Percentiles rank a stretch among this genome's conserved stretches.
Conservation (phyloP, 2,113 vertebrate genomes). For the Glaucomys volans region DNA sequence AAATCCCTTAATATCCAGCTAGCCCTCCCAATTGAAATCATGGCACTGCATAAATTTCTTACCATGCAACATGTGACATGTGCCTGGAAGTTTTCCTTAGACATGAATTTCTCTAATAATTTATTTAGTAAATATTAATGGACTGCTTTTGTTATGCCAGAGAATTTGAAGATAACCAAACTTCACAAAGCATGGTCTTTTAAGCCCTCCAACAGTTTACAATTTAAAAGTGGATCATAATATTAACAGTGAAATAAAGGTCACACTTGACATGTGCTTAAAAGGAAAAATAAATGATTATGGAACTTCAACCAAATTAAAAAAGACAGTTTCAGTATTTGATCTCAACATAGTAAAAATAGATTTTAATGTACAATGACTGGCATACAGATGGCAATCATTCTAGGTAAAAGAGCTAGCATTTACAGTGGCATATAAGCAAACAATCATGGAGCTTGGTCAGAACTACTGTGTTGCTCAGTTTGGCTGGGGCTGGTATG, state of each 20-base stretch:
- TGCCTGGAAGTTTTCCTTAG: not conserved
- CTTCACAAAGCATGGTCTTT: not conserved
- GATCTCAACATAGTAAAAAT: not conserved
- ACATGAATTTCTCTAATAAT: not conserved
- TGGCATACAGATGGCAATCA: not conserved
- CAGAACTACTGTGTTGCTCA: not conserved
- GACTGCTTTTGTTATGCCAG: not conserved
- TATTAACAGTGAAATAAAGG: not conserved
- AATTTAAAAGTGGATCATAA: not conserved
- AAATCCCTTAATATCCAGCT: not conserved
- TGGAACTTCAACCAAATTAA: slow-evolving; percentile 7
- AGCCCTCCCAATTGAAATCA: not conserved
- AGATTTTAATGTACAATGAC: not conserved
- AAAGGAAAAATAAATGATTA: not conserved
- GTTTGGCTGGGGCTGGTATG: not conserved
- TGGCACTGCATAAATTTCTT: not conserved
- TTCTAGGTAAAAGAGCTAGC: not conserved
- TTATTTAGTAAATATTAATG: not conserved
- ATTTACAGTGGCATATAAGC: not conserved
- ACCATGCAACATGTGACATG: not conserved
- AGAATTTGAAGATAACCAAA: not conserved
- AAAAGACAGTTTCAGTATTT: not conserved
- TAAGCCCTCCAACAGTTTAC: not conserved
- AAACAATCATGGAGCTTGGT: not conserved
- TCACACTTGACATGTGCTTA: not conserved